Conservation (phyloP, 2,113 vertebrate species). For the Taurulus bubalis region DNA sequence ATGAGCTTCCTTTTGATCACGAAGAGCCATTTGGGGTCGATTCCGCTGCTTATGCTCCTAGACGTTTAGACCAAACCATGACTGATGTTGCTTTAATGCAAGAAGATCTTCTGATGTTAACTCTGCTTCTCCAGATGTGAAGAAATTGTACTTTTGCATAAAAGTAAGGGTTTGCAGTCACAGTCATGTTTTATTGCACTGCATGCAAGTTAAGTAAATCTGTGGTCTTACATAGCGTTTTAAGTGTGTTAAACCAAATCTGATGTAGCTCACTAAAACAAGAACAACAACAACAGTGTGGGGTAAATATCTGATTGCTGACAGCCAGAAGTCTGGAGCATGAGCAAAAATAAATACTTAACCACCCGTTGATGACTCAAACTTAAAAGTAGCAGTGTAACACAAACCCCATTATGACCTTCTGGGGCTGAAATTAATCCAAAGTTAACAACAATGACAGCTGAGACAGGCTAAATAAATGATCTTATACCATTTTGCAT, state of each 20-base stretch:
- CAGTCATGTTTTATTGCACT: background rate
- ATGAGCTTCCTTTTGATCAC: constrained; percentile 34
- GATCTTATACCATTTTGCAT: background rate
- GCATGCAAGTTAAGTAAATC: background rate
- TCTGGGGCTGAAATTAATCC: background rate
- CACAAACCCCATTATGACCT: constrained; percentile 42
- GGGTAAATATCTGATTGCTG: background rate
- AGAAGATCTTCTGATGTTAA: background rate
- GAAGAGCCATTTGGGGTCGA: background rate
- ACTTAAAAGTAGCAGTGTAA: constrained; percentile 44
- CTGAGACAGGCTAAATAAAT: background rate
- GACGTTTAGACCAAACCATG: background rate
- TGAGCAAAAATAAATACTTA: constrained; percentile 8
- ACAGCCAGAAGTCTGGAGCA: background rate
- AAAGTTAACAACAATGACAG: background rate
- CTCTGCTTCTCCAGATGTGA: background rate
- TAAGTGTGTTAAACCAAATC: background rate
- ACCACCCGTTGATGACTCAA: constrained; percentile 6
- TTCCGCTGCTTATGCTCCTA: background rate
- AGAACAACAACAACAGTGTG: background rate
- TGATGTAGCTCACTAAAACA: background rate
- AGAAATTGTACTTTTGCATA: background rate
- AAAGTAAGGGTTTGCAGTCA: constrained; percentile 16
- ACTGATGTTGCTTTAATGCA: constrained; percentile 9
- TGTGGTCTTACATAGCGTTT: background rate